phyloP scores from a whole-genome alignment of 2,888 invertebrate species.

The Pelosia muscerda region DNA sequence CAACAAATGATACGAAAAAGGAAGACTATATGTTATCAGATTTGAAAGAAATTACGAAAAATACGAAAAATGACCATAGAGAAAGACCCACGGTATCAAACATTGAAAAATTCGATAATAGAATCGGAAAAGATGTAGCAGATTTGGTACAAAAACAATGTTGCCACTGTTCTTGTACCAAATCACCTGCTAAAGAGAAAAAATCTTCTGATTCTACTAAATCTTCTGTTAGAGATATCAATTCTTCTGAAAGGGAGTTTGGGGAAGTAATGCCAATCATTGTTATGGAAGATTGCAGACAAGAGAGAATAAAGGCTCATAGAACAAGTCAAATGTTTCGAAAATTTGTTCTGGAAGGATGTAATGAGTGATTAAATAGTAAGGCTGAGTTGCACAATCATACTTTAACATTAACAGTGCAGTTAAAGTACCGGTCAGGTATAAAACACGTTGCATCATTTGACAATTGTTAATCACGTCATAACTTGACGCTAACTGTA shows the following conservation, averaged over 20 bases:
- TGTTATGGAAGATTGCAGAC: conserved; percentile 59
- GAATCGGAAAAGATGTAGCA: not conserved
- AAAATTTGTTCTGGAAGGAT: conserved; percentile 23
- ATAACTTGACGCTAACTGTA: no score
- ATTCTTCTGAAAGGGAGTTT: conserved; percentile 3
- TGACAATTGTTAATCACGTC: no score
- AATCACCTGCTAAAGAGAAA: not conserved
- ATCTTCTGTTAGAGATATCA: not conserved
- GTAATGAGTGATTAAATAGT: not conserved
- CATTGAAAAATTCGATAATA: not conserved
- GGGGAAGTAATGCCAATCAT: conserved; percentile 35
- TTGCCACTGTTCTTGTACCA: not conserved
- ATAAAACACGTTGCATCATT: no score
- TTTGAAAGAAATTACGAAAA: not conserved
- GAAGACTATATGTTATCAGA: not conserved
- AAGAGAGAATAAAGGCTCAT: conserved; percentile 47
- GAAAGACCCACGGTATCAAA: not conserved
- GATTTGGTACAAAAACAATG: no score
- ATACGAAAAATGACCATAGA: not conserved
- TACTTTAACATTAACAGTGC: no score
- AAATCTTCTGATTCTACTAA: not conserved
- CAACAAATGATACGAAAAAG: not conserved
- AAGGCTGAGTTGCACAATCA: no score
- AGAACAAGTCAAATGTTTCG: conserved; percentile 25
- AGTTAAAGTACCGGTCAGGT: no score